These are phyloP conservation scores for Apodemia duryi DNA, from an alignment of 2,888 invertebrate species.

Conservation along the genomic window DNA sequence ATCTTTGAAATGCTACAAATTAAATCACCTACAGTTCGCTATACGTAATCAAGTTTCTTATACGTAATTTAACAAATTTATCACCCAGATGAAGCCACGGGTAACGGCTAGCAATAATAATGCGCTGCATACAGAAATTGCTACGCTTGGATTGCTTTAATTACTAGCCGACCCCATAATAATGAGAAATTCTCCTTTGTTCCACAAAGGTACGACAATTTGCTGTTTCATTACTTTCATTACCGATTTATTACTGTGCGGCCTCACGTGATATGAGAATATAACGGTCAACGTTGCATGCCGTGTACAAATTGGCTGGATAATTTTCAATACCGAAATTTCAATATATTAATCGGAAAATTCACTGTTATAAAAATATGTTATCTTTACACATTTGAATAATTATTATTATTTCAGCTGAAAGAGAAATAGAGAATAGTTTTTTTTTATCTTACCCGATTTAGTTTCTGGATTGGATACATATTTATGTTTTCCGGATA, in stretches of 20 bases:
- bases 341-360: background rate
- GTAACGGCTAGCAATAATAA: background rate
- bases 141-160: background rate
- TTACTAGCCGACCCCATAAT: background rate
- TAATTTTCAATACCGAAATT: background rate
- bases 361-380: no score
- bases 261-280: constrained; percentile 5
- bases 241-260: constrained; percentile 5
- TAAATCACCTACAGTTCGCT: no score
- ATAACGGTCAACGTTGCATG: constrained; percentile 1
- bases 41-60: no score
- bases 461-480: no score
- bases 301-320: background rate
- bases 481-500: no score
- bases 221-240: constrained; percentile 12
- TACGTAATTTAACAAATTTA: background rate
- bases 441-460: no score
- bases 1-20: no score
- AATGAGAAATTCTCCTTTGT: constrained; percentile 13
- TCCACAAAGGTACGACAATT: constrained; percentile 9
- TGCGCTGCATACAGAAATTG: constrained; percentile 5
- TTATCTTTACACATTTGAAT: no score
- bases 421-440: no score
- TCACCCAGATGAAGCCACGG: background rate
- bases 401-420: no score